phyloP scores from a whole-genome alignment of 2,888 invertebrate species.

The Pollenia amentaria region DNA sequence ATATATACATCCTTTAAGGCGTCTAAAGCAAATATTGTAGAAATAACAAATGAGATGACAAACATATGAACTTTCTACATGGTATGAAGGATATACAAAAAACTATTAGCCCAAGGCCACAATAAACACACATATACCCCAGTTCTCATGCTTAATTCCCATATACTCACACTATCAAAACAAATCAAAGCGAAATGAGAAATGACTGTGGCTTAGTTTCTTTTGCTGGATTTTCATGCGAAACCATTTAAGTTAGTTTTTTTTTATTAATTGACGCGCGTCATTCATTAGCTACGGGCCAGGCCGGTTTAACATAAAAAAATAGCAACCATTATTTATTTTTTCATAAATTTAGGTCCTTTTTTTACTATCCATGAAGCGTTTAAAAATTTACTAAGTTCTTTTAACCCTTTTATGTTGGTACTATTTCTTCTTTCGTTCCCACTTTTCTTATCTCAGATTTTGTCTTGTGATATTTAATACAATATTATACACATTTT shows the following conservation, averaged over 20 bases:
- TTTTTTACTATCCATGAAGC: constrained; percentile 30
- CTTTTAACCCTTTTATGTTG: constrained; percentile 50
- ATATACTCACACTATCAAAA: constrained; percentile 18
- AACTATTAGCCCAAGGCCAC: constrained; percentile 61
- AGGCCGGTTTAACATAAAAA: constrained; percentile 15
- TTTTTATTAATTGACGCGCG: constrained; percentile 69
- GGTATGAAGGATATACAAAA: not conserved
- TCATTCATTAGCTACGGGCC: constrained; percentile 61
- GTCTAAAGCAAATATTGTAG: too few relatives aligned
- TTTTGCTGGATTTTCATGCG: not conserved
- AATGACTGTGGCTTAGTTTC: not conserved
- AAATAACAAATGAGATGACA: too few relatives aligned
- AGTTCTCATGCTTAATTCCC: not conserved
- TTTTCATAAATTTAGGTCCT: constrained; percentile 16
- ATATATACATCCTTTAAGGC: too few relatives aligned
- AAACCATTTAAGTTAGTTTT: constrained; percentile 31
- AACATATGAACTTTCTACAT: too few relatives aligned
- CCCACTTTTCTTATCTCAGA: not conserved
- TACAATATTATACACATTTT: constrained; percentile 16
- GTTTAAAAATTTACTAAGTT: constrained; percentile 12
- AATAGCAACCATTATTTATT: constrained; percentile 12
- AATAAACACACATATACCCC: constrained; percentile 11
- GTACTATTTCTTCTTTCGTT: not conserved
- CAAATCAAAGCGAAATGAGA: not conserved
- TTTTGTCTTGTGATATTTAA: constrained; percentile 16